phyloP scores from a whole-genome alignment of 1,140 invertebrate species.

The Apis laboriosa region DNA sequence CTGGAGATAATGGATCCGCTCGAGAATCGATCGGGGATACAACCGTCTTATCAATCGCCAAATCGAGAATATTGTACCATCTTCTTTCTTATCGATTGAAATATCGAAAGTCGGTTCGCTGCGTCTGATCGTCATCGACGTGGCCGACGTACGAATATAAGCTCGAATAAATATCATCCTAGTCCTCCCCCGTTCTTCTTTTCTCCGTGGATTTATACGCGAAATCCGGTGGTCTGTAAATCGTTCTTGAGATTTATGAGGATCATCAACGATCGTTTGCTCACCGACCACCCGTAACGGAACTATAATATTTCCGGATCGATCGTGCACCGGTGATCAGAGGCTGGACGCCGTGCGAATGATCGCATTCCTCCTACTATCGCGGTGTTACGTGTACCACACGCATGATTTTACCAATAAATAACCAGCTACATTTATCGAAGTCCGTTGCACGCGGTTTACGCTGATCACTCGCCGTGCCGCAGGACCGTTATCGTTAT shows the following conservation, averaged over 20 bases:
- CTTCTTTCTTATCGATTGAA: background rate
- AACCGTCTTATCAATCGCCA: too few species aligned
- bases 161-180: constrained; percentile 13
- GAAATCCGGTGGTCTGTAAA: constrained; percentile 52
- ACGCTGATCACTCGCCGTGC: constrained; percentile 33
- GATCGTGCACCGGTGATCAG: constrained; percentile 61
- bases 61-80: too few species aligned
- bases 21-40: too few species aligned
- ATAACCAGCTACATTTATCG: constrained; percentile 56
- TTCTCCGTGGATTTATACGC: constrained; percentile 28
- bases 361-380: constrained; percentile 47
- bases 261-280: constrained; percentile 63
- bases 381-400: constrained; percentile 47
- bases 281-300: constrained; percentile 47
- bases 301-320: constrained; percentile 64
- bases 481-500: constrained; percentile 42
- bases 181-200: background rate
- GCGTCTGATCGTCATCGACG: background rate
- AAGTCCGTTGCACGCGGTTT: constrained; percentile 52
- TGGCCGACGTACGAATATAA: background rate
- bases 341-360: constrained; percentile 33
- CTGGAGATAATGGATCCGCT: too few species aligned
- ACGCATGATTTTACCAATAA: constrained; percentile 64
- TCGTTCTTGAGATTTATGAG: constrained; percentile 60
- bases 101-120: background rate